phyloP scores from a whole-genome alignment of 2,113 vertebrate genomes.

The Colius striatus region DNA sequence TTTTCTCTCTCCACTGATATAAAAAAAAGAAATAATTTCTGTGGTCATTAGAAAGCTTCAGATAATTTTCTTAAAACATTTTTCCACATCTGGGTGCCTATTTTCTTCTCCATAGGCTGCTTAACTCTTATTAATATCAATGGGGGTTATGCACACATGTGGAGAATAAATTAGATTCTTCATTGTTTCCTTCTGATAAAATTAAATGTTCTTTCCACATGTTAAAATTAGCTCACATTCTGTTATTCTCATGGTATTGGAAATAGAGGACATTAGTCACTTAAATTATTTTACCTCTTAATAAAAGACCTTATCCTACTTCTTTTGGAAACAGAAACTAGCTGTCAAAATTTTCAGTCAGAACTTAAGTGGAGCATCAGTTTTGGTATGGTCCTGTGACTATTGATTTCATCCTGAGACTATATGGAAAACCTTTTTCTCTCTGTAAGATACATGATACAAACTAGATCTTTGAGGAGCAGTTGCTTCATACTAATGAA shows the following conservation, averaged over 20 bases:
- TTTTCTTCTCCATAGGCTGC: constrained; percentile 60
- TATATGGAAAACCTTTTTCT: neutral
- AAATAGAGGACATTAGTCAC: neutral
- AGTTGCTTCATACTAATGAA: neutral
- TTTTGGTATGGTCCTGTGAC: neutral
- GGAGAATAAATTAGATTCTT: constrained; percentile 47
- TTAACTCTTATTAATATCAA: constrained; percentile 64
- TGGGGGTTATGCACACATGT: constrained; percentile 42
- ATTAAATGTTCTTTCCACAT: constrained; percentile 60
- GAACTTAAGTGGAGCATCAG: neutral
- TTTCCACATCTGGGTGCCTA: constrained; percentile 35
- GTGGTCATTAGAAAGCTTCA: constrained; percentile 33
- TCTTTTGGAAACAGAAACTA: neutral
- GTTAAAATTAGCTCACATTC: constrained; percentile 37
- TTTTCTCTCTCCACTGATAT: neutral
- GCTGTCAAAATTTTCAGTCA: neutral
- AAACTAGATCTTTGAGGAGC: neutral
- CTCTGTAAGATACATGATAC: neutral
- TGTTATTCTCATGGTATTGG: constrained; percentile 2
- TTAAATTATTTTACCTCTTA: neutral
- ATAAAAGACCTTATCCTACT: neutral
- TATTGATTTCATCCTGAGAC: neutral
- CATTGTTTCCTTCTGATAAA: constrained; percentile 66
- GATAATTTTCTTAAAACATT: constrained; percentile 57
- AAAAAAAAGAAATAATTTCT: constrained; percentile 32